Evolutionary conservation across 2,888 invertebrate species (phyloP), one percentile per base, ranked within the genome.

Genomic region (Thera obeliscata): DNA sequence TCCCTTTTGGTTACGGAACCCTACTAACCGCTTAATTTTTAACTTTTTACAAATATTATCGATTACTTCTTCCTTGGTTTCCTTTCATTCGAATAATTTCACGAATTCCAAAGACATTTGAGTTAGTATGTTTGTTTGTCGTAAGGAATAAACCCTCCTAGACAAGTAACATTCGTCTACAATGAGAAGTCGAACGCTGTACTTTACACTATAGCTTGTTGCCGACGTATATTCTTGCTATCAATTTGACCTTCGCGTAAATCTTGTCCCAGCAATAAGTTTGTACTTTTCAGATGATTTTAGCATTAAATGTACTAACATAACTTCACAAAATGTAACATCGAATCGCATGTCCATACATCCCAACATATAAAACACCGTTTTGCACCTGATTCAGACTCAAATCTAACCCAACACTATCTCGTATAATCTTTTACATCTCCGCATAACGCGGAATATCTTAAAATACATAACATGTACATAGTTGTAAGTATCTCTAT

Each of bases 381-480:
- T 84, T 88, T 89, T 88, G 89, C 89, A 88, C 88, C 87, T 80
- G 83, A 82, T 83, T 82, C 81, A 82, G 81, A 85, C 82, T 85
- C 83, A 74, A 83, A 81, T 81, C 79, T 78, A 84, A 82, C 81
- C 82, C 83, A 81, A 82, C 79, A 85, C 76, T 69, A 76, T 71
- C 76, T 83, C 77, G 78, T 80, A 80, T 78, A 78, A 12, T 64
- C 64, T 38, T 62, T 65, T 61, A 63, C 76, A 22, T 70, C 80
- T 83, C 72, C 82, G 85, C 86, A 79, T 79, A 81, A 79, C 78
- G 80, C 85, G 85, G 83, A 83, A 78, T 83, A 83, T 77, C 81
- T 85, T 83, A 87, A 73, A 76, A 70, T 66, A 73, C 60, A 79
- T 83, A 85, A 85, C 81, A 83, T 80, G 79, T 83, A 85, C 84